Evolutionary conservation across 2,113 vertebrate genomes (phyloP).

Genomic region (Eurypyga helias): DNA sequence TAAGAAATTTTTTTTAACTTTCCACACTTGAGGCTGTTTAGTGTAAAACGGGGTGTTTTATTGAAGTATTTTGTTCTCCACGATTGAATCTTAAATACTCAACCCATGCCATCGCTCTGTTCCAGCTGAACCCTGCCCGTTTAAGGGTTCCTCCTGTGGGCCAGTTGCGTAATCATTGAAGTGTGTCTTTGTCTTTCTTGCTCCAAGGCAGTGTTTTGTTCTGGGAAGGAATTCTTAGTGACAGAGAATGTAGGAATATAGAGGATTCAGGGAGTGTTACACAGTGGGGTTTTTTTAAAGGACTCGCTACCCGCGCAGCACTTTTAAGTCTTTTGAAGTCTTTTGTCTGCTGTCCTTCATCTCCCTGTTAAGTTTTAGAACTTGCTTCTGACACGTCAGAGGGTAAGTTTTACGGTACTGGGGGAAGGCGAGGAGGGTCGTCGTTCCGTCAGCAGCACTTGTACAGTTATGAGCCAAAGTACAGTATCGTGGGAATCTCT

Average conservation of each 20-base stretch:
- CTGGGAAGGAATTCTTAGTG: neutral
- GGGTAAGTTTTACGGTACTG: neutral
- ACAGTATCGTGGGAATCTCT: neutral
- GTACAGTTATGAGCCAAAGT: neutral
- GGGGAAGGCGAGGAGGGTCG: neutral
- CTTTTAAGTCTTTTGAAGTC: neutral
- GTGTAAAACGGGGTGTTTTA: neutral
- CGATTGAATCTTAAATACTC: neutral
- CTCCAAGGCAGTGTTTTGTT: neutral
- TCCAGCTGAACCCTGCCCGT: neutral
- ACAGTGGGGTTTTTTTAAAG: neutral
- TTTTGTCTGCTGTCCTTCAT: neutral
- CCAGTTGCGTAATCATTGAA: neutral
- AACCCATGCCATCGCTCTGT: neutral
- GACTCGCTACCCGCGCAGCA: neutral
- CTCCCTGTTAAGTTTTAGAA: neutral
- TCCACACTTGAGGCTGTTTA: neutral
- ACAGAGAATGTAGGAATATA: neutral
- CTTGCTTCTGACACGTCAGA: neutral
- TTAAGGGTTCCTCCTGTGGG: neutral
- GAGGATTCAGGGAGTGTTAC: neutral
- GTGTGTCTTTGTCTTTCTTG: neutral
- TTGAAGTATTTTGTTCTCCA: neutral
- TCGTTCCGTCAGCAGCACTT: neutral
- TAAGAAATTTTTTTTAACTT: neutral